These are phyloP conservation scores for Deilephila porcellus DNA, from an alignment of 2,888 invertebrate genomes.

Conservation along the genomic window DNA sequence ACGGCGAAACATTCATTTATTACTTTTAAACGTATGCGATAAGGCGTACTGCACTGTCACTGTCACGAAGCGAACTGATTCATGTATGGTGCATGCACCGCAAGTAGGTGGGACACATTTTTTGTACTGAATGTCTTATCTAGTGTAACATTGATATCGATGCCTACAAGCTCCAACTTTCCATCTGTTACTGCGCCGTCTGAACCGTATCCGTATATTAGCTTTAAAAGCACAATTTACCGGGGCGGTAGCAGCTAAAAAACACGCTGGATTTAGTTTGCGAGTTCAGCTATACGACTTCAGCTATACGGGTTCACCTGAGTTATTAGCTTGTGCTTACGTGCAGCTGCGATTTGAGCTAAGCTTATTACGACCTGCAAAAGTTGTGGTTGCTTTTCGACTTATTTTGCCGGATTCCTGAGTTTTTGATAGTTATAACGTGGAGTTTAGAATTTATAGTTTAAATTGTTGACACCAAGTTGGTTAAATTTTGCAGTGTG, in stretches of 20 bases:
- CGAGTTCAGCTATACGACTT: too few species aligned
- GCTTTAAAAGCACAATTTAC: conserved; percentile 9
- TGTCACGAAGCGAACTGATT: too few species aligned
- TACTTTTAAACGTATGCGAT: too few species aligned
- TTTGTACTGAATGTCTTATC: too few species aligned
- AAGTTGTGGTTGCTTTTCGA: not conserved
- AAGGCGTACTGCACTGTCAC: too few species aligned
- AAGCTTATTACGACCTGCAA: not conserved
- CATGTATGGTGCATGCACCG: too few species aligned
- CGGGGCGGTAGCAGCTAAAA: not conserved
- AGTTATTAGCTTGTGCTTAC: not conserved
- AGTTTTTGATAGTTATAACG: not conserved
- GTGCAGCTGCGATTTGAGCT: conserved; percentile 8
- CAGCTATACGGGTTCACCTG: not conserved
- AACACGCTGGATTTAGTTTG: conserved; percentile 2
- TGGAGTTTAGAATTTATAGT: not conserved
- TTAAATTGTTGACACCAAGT: not conserved
- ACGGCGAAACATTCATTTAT: too few species aligned
- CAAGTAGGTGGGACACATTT: too few species aligned
- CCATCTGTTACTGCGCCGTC: not conserved
- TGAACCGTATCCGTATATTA: not conserved
- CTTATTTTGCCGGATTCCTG: not conserved
- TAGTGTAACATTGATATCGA: too few species aligned
- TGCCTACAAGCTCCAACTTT: not conserved
- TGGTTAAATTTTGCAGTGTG: too few species aligned